phyloP scores from a whole-genome alignment of 2,113 vertebrate genomes.

The Sciurus niger region DNA sequence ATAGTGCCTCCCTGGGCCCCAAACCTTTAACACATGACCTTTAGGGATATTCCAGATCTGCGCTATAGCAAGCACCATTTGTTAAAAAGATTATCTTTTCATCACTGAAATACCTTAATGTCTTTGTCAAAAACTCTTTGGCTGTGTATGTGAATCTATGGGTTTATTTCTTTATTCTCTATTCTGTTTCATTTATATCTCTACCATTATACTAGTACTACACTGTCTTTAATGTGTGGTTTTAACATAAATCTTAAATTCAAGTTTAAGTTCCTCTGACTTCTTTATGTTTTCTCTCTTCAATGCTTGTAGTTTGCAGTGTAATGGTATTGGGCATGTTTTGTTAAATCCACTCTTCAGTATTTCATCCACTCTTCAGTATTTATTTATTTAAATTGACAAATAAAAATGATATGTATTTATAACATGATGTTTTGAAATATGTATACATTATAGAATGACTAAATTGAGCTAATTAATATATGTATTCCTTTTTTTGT shows the following conservation, averaged over 20 bases:
- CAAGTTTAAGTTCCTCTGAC: background rate
- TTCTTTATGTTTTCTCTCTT: conserved; percentile 45
- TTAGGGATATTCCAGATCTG: background rate
- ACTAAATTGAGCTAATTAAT: background rate
- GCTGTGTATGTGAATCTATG: background rate
- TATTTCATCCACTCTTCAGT: background rate
- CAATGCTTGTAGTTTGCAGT: background rate
- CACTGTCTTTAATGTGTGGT: background rate
- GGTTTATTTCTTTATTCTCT: background rate
- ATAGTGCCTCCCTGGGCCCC: background rate
- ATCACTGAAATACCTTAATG: background rate
- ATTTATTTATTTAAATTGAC: background rate
- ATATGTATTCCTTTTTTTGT: background rate
- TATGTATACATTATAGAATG: background rate
- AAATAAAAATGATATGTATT: background rate
- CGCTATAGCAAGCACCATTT: background rate
- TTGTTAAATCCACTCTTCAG: background rate
- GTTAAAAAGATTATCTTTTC: conserved; percentile 25
- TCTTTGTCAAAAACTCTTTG: background rate
- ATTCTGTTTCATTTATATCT: background rate
- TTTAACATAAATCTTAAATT: conserved; percentile 48
- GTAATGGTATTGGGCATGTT: background rate
- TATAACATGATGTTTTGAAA: background rate
- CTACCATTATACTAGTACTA: background rate
- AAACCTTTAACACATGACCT: background rate